These are phyloP conservation scores for Mastomys coucha DNA, from an alignment of 2,113 vertebrate species.

Conservation along the genomic window DNA sequence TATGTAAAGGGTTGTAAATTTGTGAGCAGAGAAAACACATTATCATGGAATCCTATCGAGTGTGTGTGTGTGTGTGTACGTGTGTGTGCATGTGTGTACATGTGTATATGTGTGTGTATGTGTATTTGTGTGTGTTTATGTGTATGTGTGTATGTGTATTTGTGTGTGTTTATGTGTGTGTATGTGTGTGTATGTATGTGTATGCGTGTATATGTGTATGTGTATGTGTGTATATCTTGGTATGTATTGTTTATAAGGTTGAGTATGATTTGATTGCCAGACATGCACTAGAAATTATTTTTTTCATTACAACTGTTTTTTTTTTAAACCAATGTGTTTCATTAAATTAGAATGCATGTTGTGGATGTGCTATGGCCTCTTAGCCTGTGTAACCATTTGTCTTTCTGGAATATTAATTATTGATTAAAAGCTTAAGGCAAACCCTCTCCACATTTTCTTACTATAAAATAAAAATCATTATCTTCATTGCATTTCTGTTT, in stretches of 20 bases:
- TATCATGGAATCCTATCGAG: neutral
- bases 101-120: too few species aligned
- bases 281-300: slow-evolving; percentile 28
- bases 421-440: slow-evolving; percentile 27
- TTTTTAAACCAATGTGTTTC: slow-evolving; percentile 40
- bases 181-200: too few species aligned
- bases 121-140: too few species aligned
- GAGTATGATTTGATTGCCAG: slow-evolving; percentile 48
- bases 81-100: neutral
- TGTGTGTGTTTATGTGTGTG: too few species aligned
- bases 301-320: slow-evolving; percentile 55
- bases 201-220: too few species aligned
- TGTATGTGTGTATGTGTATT: too few species aligned
- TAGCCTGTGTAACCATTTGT: neutral
- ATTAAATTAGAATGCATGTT: neutral
- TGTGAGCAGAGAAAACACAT: neutral
- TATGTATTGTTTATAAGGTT: slow-evolving; percentile 35
- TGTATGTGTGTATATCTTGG: neutral
- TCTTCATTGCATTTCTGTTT: neutral
- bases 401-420: slow-evolving; percentile 31
- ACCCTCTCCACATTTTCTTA: slow-evolving; percentile 5
- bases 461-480: slow-evolving; percentile 35
- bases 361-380: neutral
- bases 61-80: neutral
- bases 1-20: neutral